Conservation (phyloP, 2,797 vertebrate genomes). For the Platalea minor region DNA sequence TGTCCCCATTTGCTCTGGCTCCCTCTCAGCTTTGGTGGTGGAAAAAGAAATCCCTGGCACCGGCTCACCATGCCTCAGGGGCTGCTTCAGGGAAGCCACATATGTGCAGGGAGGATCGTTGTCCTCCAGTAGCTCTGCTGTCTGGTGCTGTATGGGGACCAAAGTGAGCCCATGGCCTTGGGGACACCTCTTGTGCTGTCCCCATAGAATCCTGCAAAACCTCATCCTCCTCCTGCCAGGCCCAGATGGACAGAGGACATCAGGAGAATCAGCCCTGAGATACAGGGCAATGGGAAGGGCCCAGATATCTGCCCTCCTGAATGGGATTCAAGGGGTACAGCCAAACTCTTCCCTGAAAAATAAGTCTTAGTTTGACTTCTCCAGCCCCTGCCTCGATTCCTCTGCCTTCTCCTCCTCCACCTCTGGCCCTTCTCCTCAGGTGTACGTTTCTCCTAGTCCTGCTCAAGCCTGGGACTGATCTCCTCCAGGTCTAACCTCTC, state of each 20-base stretch:
- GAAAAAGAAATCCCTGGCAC: slow-evolving; percentile 4
- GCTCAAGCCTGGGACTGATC: background rate
- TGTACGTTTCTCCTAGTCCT: background rate
- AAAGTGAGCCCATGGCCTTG: fast-evolving
- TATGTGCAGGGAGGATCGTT: background rate
- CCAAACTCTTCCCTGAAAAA: background rate
- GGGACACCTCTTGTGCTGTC: background rate
- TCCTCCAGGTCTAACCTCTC: background rate
- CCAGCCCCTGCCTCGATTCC: background rate
- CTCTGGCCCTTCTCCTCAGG: background rate
- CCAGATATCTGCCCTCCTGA: background rate
- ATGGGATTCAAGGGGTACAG: background rate
- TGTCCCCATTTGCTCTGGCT: background rate
- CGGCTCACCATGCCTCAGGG: fast-evolving
- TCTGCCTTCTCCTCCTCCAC: background rate
- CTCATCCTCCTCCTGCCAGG: background rate
- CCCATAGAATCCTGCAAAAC: background rate
- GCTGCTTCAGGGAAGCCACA: background rate
- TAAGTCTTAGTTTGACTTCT: background rate
- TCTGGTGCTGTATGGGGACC: fast-evolving
- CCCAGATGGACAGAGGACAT: background rate
- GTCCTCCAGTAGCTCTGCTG: background rate
- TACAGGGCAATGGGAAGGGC: background rate
- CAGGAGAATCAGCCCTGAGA: background rate
- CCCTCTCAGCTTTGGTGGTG: background rate